A percentile compares a stretch with the other conserved stretches of the same genome.
Evolutionary conservation across 2,797 vertebrate genomes (phyloP).

Genomic region (Coendou prehensilis): DNA sequence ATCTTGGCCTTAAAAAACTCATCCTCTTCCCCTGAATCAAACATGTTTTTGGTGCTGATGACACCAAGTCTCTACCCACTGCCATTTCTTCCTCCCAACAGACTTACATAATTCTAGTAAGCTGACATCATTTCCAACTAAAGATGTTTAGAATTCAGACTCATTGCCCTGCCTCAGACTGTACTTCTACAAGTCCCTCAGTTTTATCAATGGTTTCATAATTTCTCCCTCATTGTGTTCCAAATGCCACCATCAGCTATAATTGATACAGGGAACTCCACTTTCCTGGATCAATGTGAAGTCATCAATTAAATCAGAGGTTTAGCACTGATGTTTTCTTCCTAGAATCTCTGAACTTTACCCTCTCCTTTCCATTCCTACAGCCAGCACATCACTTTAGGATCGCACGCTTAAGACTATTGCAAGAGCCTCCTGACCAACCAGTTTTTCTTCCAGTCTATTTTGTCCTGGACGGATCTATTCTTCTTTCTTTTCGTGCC

Average conservation of each 20-base stretch:
- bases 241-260: slow-evolving; percentile 41
- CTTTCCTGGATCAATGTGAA: slow-evolving; percentile 47
- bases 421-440: neutral
- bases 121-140: slow-evolving; percentile 43
- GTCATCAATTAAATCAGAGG: neutral
- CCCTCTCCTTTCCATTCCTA: neutral
- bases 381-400: neutral
- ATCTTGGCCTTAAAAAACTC: neutral
- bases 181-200: neutral
- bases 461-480: neutral
- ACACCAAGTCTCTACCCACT: neutral
- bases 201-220: slow-evolving; percentile 37
- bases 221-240: neutral
- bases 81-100: neutral
- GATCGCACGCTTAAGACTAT: neutral
- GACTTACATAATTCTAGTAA: slow-evolving; percentile 1
- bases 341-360: neutral
- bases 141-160: neutral
- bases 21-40: neutral
- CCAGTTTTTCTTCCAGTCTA: slow-evolving; percentile 18
- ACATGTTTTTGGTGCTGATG: neutral
- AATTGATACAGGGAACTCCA: neutral
- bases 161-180: neutral
- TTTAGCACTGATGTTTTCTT: slow-evolving; percentile 22
- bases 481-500: neutral